Conservation (phyloP, 2,797 vertebrate genomes). For the Aldrovandia affinis region DNA sequence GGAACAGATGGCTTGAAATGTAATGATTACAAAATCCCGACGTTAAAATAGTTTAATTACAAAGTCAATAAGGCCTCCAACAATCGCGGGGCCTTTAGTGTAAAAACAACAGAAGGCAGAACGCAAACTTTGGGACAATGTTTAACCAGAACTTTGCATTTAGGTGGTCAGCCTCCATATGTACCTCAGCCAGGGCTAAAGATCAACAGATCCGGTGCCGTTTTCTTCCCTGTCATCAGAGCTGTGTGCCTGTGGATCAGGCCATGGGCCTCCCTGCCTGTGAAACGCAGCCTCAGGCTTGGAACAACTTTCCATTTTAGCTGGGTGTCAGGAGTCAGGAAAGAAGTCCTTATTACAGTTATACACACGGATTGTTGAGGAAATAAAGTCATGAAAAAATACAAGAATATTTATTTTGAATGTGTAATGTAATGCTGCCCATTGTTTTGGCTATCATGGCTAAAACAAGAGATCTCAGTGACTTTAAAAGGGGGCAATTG, state of each 20-base stretch:
- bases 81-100: slow-evolving; percentile 85
- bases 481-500: no score
- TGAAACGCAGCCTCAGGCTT: background rate
- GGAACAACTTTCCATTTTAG: background rate
- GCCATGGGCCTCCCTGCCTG: background rate
- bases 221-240: slow-evolving; percentile 46
- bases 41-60: slow-evolving; percentile 99
- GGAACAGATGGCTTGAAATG: slow-evolving; percentile 96
- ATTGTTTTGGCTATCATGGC: no score
- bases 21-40: slow-evolving; percentile 98
- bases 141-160: slow-evolving; percentile 98
- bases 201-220: slow-evolving; percentile 66
- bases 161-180: slow-evolving; percentile 75
- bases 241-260: slow-evolving; percentile 1
- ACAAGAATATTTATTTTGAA: no score
- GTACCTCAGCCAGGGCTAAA: slow-evolving; percentile 68
- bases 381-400: no score
- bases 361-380: no score
- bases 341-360: background rate
- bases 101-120: slow-evolving; percentile 99
- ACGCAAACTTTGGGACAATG: slow-evolving; percentile 95
- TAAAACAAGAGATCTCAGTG: no score
- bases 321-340: background rate
- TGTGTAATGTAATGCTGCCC: no score
- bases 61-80: slow-evolving; percentile 98